Percentiles rank a stretch among this genome's conserved stretches.
Conservation (phyloP, 1,140 invertebrate genomes). For the Triops longicaudatus region DNA sequence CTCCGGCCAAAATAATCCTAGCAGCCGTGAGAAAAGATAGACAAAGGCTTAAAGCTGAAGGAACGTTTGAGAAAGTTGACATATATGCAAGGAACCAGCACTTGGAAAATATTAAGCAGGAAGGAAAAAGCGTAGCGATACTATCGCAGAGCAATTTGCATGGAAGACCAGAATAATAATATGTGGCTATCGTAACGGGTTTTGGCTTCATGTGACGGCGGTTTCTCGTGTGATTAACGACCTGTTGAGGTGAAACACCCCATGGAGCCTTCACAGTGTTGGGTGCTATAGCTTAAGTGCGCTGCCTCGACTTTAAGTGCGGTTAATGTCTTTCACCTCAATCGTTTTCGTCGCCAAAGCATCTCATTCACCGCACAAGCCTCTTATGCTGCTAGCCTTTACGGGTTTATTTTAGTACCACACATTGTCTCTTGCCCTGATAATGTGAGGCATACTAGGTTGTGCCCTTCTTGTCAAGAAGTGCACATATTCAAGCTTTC, state of each 20-base stretch:
- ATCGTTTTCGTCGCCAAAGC: background rate
- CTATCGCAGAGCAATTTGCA: background rate
- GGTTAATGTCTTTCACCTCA: background rate
- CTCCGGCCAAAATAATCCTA: background rate
- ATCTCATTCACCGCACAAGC: background rate
- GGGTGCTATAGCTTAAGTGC: slow-evolving; percentile 1
- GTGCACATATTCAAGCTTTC: background rate
- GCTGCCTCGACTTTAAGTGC: background rate
- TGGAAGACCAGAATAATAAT: slow-evolving; percentile 12
- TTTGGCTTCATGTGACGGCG: slow-evolving; percentile 8
- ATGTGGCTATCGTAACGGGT: background rate
- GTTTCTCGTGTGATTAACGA: background rate
- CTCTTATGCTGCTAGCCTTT: background rate
- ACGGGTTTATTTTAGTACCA: background rate
- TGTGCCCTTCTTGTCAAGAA: background rate
- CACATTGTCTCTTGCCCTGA: background rate
- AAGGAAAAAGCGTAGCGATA: background rate
- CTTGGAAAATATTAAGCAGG: background rate
- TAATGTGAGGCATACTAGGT: background rate
- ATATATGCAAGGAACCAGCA: background rate
- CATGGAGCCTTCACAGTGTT: background rate
- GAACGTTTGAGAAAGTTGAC: background rate
- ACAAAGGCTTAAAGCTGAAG: background rate
- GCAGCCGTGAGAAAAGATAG: background rate
- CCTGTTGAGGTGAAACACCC: slow-evolving; percentile 14